Evolutionary conservation across 2,113 vertebrate genomes (phyloP), one percentile per base, ranked within the genome.

Genomic region (Erpornis zantholeuca): DNA sequence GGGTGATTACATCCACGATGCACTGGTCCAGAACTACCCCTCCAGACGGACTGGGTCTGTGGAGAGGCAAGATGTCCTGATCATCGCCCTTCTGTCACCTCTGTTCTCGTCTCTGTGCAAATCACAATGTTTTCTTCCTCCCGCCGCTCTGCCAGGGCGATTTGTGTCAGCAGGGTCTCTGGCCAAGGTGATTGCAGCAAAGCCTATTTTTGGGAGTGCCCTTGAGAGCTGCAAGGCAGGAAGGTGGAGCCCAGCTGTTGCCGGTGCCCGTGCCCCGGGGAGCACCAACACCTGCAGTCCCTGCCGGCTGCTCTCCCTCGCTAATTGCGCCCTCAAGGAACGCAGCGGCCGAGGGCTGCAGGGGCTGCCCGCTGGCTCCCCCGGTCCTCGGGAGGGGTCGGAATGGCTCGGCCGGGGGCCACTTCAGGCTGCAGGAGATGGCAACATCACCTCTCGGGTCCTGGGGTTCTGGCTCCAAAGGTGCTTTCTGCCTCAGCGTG

Each of bases 111-210:
- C 65, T 54, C 85, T 9, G 60, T 42, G 76, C 72, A 88, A 84
- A 93, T 78, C 65, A 54, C 64, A 10, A 7, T 24, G 52, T 82
- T 90, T 86, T 78, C 93, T 42, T 86, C 80, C 76, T 75, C 49
- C 61, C 1, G 8, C 82, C 1, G 4, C n/a, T 40, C 68, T 88
- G 90, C 82, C 90, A 42, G 88, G 92, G 88, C 90, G 92, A 94
- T 95, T 88, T 90, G 79, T 88, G 94, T 78, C 93, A 93, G 92
- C 90, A 31, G 93, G 95, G 94, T 91, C 93, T 96, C 92, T 92
- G 90, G 92, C 92, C 94, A 83, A 94, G 96, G 92, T 92, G 92
- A 96, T 93, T 93, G 92, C 93, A 82, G 94, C 82, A 88, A n/a
- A n/a, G 90, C 90, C 90, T 96, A 86, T 96, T 95, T 96, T 83